Percentiles rank a stretch among this genome's conserved stretches.
These are phyloP conservation scores for Melipona beecheii DNA, from an alignment of 2,888 invertebrate species.

Conservation along the genomic window DNA sequence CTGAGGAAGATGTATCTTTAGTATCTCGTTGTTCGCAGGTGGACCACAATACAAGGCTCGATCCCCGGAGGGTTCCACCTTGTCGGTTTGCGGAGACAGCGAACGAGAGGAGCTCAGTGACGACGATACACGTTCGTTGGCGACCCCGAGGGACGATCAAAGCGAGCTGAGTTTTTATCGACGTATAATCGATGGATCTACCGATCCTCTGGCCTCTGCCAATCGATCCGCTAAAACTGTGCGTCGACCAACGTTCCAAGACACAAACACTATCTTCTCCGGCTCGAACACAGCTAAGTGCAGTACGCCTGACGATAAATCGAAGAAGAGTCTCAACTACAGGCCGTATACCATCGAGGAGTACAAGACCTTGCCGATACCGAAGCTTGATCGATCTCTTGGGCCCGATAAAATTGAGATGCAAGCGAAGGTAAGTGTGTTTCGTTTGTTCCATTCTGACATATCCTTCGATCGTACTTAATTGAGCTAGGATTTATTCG, in stretches of 20 bases:
- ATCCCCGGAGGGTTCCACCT: slow-evolving; percentile 73
- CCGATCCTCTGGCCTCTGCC: slow-evolving; percentile 14
- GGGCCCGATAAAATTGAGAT: slow-evolving; percentile 74
- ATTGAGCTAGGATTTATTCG: slow-evolving; percentile 31
- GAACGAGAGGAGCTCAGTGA: slow-evolving; percentile 67
- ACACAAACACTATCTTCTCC: slow-evolving; percentile 9
- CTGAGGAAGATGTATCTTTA: slow-evolving; percentile 21
- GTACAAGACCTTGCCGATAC: slow-evolving; percentile 71
- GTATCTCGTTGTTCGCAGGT: slow-evolving; percentile 58
- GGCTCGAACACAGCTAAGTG: slow-evolving; percentile 29
- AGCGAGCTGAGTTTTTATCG: slow-evolving; percentile 76
- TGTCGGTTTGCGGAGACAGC: slow-evolving; percentile 78
- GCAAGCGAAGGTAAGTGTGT: slow-evolving; percentile 69
- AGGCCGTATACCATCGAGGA: slow-evolving; percentile 75
- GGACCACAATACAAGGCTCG: slow-evolving; percentile 58
- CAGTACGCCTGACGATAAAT: slow-evolving; percentile 49
- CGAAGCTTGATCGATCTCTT: slow-evolving; percentile 74
- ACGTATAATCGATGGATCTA: slow-evolving; percentile 61
- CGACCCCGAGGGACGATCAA: slow-evolving; percentile 75
- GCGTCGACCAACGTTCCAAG: slow-evolving; percentile 33
- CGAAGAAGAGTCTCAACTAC: slow-evolving; percentile 59
- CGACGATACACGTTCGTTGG: slow-evolving; percentile 60
- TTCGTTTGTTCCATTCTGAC: slow-evolving; percentile 7
- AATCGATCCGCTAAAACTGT: slow-evolving; percentile 57
- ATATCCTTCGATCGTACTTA: slow-evolving; percentile 24